Conservation (phyloP, 2,797 vertebrate species). For the Ispidina picta region DNA sequence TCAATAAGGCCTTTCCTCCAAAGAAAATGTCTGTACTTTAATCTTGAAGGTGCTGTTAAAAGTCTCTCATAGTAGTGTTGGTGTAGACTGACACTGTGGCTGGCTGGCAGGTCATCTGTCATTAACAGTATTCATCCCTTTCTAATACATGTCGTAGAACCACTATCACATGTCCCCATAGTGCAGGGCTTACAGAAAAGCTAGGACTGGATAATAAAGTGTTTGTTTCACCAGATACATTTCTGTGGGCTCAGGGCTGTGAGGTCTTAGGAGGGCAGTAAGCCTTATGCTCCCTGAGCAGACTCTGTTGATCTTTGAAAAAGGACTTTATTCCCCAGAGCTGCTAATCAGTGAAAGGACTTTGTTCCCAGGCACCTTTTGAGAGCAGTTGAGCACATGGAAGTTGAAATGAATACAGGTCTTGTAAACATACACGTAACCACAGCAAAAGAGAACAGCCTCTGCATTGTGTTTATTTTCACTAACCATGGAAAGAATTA, state of each 20-base stretch:
- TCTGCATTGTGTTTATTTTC: slow-evolving; percentile 40
- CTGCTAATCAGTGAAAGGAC: slow-evolving; percentile 51
- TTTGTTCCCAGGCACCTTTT: slow-evolving; percentile 55
- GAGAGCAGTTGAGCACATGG: slow-evolving; percentile 12
- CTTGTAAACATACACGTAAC: neutral
- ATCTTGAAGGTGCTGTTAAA: neutral
- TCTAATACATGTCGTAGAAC: neutral
- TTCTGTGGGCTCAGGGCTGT: neutral
- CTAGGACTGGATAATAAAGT: neutral
- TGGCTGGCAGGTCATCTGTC: slow-evolving; percentile 30
- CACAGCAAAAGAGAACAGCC: slow-evolving; percentile 34
- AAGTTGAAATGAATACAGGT: slow-evolving; percentile 39
- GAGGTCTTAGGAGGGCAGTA: slow-evolving; percentile 25
- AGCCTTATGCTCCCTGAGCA: slow-evolving; percentile 11
- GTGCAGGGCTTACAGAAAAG: neutral
- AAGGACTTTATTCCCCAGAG: slow-evolving; percentile 58
- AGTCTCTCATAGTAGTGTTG: neutral
- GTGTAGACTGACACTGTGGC: neutral
- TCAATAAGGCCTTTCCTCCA: neutral
- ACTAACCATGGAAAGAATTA: slow-evolving; percentile 16
- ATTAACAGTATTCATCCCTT: slow-evolving; percentile 15
- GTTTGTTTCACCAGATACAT: neutral
- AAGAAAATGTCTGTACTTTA: neutral
- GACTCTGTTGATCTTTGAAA: slow-evolving; percentile 28
- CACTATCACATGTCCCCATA: neutral